Evolutionary conservation across 2,797 vertebrate genomes (phyloP).

Genomic region (Steatocranus sp.): DNA sequence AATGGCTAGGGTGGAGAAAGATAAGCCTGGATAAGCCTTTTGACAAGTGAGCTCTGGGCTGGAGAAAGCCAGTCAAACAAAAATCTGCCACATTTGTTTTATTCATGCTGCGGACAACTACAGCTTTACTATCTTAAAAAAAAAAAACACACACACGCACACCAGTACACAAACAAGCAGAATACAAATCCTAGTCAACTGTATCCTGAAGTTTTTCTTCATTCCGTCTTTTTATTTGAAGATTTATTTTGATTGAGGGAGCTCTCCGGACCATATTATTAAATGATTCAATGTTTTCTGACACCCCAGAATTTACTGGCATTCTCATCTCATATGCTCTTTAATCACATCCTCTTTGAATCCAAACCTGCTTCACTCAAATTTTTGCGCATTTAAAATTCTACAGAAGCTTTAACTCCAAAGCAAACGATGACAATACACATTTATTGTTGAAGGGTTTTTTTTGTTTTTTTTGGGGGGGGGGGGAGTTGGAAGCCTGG

Average conservation of each 20-base stretch:
- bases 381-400: conserved; percentile 41
- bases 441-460: conserved; percentile 44
- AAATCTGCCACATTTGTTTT: conserved; percentile 63
- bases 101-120: conserved; percentile 57
- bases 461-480: too few relatives aligned
- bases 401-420: conserved; percentile 29
- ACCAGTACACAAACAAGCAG: conserved; percentile 33
- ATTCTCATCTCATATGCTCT: conserved; percentile 63
- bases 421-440: conserved; percentile 52
- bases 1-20: conserved; percentile 65
- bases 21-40: conserved; percentile 74
- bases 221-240: conserved; percentile 18
- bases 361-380: conserved; percentile 48
- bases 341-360: conserved; percentile 61
- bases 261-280: conserved; percentile 38
- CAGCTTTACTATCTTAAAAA: background rate
- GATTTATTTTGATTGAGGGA: conserved; percentile 35
- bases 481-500: background rate
- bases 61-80: conserved; percentile 60
- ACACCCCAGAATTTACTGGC: conserved; percentile 54
- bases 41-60: conserved; percentile 67
- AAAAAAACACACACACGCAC: background rate
- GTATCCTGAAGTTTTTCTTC: background rate
- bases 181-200: conserved; percentile 29
- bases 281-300: conserved; percentile 69